Evolutionary conservation across 2,113 vertebrate genomes (phyloP).

Genomic region (Fulica atra): DNA sequence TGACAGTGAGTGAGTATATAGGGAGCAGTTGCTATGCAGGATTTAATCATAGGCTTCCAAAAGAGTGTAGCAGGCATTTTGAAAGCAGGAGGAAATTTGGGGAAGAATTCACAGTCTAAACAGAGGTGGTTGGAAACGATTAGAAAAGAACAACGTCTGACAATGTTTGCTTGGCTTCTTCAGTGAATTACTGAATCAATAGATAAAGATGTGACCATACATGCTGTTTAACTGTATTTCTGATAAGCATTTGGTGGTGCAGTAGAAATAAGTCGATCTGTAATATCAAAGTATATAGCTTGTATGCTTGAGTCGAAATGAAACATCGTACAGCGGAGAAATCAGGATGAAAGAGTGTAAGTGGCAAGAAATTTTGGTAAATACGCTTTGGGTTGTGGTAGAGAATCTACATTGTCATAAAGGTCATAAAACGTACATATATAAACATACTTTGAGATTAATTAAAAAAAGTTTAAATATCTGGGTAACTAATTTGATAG

Average conservation of each 20-base stretch:
- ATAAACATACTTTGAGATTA: background rate
- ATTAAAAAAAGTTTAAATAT: background rate
- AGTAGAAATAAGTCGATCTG: background rate
- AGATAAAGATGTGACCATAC: background rate
- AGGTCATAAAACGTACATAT: background rate
- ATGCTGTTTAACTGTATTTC: background rate
- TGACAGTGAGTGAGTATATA: background rate
- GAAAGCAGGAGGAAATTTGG: background rate
- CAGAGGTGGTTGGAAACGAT: background rate
- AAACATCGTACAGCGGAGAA: background rate
- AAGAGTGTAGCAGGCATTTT: background rate
- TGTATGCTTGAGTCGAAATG: background rate
- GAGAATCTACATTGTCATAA: background rate
- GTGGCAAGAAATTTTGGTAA: background rate
- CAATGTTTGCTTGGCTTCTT: background rate
- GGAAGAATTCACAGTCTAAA: background rate
- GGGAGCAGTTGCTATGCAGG: background rate
- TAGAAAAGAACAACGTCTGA: background rate
- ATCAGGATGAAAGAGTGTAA: background rate
- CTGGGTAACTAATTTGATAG: background rate
- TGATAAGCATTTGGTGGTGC: background rate
- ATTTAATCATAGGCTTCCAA: background rate
- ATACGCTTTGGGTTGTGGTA: background rate
- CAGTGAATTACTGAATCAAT: background rate
- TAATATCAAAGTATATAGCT: background rate